Evolutionary conservation across 1,140 invertebrate genomes (phyloP).

Genomic region (Babylonia areolata): DNA sequence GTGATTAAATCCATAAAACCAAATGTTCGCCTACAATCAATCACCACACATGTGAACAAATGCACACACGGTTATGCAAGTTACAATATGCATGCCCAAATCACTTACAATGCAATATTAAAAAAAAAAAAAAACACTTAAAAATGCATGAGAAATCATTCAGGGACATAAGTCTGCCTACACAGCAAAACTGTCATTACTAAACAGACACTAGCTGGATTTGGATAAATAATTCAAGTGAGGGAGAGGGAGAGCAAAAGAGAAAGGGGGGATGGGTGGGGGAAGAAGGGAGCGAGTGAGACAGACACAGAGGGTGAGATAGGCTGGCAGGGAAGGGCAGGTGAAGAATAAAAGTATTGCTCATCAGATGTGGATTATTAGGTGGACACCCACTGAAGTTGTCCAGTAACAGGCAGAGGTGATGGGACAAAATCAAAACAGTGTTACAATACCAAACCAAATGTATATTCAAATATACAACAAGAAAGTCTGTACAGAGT

Average conservation of each 20-base stretch:
- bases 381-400: background rate
- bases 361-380: slow-evolving; percentile 16
- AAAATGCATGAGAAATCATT: too few relatives aligned
- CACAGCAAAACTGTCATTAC: background rate
- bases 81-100: background rate
- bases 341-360: slow-evolving; percentile 27
- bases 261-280: background rate
- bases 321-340: background rate
- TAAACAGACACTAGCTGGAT: background rate
- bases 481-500: too few relatives aligned
- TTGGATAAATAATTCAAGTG: background rate
- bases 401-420: background rate
- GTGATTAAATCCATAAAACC: background rate
- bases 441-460: too few relatives aligned
- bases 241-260: background rate
- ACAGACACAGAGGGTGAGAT: background rate
- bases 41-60: background rate
- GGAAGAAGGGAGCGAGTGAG: background rate
- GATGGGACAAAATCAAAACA: background rate
- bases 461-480: background rate
- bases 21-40: background rate
- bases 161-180: too few relatives aligned
- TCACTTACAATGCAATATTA: background rate
- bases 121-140: background rate
- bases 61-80: background rate